Base-by-base conservation (phyloP, 1,140 invertebrate genomes). In the Scaptomyza graminum region DNA sequence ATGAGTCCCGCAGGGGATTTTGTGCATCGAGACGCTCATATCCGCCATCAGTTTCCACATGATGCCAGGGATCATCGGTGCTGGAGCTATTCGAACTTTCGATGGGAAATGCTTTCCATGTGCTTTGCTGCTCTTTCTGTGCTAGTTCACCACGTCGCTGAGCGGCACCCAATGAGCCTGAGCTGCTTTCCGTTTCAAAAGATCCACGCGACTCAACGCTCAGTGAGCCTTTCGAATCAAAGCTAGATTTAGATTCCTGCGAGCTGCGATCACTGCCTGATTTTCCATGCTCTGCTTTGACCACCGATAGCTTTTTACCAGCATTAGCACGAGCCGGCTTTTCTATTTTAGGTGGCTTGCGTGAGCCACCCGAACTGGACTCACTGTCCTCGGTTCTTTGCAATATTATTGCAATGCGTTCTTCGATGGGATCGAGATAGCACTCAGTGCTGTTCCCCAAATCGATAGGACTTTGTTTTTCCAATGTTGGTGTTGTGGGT, bases 51-150 rank as follows among this genome's bases (percentile, higher is more conserved):
- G 95, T 95, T 90, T 97, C 96, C 55, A 95, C 94, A 16, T 95
- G 95, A 64, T 95, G 94, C 93, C 95, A 95, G 8, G 94, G 95
- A 87, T 97, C 96, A 90, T 97, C 96, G 34, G 96, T 94, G 90
- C 96, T 97, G 2, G 96, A 96, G 55, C 94, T 95, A 12, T 95
- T 95, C 0, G 95, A 96, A 74, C 95, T 95, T 81, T 95, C 96
- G 6, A 96, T 93, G n/a, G 96, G 95, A 83, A 96, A 97, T 1
- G 95, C 95, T 76, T 94, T 94, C 95, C 95, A 96, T 2, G 95
- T 96, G n/a, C 95, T 94, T 90, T 94, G 95, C 44, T 95, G 91
- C 79, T 96, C 95, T 80, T 94, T 93, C 16, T 64, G 70, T 78
- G 92, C 84, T 8, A 93, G 84, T 49, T 93, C 94, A 0, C 94